phyloP scores from a whole-genome alignment of 2,888 invertebrate genomes.

The Orchestes rusci region DNA sequence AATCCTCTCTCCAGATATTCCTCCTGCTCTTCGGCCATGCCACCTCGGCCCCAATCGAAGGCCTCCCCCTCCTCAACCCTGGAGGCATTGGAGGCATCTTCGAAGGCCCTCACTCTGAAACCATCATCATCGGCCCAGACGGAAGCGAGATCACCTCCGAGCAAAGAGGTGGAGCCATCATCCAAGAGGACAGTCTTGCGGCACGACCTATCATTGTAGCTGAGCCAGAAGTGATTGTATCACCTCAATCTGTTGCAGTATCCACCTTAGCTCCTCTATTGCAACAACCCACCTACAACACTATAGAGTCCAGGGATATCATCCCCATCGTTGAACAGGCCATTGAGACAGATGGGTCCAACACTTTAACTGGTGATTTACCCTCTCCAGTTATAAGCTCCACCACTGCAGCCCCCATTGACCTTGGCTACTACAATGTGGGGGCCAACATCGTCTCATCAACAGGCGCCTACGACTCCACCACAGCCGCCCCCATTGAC shows the following conservation, averaged over 20 bases:
- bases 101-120: constrained; percentile 39
- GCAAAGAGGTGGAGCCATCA: constrained; percentile 33
- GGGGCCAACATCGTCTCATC: neutral
- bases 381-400: constrained; percentile 2
- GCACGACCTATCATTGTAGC: constrained; percentile 30
- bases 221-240: constrained; percentile 19
- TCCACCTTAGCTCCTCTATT: constrained; percentile 1
- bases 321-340: too few species aligned
- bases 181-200: constrained; percentile 18
- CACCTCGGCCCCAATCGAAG: constrained; percentile 17
- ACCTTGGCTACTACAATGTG: constrained; percentile 10
- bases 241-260: constrained; percentile 2
- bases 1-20: constrained; percentile 9
- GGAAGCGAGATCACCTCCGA: constrained; percentile 39
- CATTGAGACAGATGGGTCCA: too few species aligned
- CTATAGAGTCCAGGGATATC: too few species aligned
- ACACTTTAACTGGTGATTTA: constrained; percentile 1
- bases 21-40: constrained; percentile 7
- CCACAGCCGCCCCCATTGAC: constrained; percentile 9
- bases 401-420: constrained; percentile 8
- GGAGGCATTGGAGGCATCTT: constrained; percentile 39
- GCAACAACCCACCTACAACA: constrained; percentile 5
- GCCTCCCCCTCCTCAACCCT: constrained; percentile 34
- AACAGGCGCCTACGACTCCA: constrained; percentile 2
- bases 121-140: constrained; percentile 41